phyloP scores from a whole-genome alignment of 1,140 invertebrate genomes.

The Scaptomyza graminum region DNA sequence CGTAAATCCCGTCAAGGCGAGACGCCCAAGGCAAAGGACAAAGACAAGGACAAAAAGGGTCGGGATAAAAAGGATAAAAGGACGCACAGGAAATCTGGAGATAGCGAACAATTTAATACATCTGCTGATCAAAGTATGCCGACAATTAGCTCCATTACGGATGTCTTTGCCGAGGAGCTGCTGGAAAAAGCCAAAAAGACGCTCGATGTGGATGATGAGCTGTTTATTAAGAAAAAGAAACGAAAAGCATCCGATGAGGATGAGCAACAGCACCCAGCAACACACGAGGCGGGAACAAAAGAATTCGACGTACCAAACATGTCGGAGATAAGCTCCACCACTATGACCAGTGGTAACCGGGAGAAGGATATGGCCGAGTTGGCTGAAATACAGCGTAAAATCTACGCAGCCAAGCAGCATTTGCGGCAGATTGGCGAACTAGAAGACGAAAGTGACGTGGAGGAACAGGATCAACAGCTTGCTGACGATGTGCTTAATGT shows the following conservation, averaged over 20 bases:
- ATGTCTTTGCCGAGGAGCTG: slow-evolving; percentile 86
- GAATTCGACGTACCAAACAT: slow-evolving; percentile 84
- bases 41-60: slow-evolving; percentile 53
- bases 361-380: slow-evolving; percentile 79
- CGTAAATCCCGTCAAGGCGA: slow-evolving; percentile 60
- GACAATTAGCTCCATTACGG: slow-evolving; percentile 86
- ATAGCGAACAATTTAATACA: slow-evolving; percentile 67
- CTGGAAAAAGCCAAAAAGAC: slow-evolving; percentile 82
- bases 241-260: slow-evolving; percentile 61
- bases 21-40: slow-evolving; percentile 30
- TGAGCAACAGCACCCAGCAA: slow-evolving; percentile 65
- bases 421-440: slow-evolving; percentile 80
- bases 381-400: slow-evolving; percentile 83
- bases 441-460: slow-evolving; percentile 83
- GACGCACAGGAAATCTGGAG: slow-evolving; percentile 82
- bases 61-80: slow-evolving; percentile 60
- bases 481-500: slow-evolving; percentile 86
- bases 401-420: slow-evolving; percentile 84
- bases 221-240: slow-evolving; percentile 76
- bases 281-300: slow-evolving; percentile 34
- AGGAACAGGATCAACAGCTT: slow-evolving; percentile 13
- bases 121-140: slow-evolving; percentile 43
- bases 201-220: slow-evolving; percentile 64
- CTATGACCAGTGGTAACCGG: slow-evolving; percentile 61
- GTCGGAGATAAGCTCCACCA: slow-evolving; percentile 82